These are phyloP conservation scores for Pemphredon lugubris DNA, from an alignment of 2,888 invertebrate genomes.

Conservation along the genomic window DNA sequence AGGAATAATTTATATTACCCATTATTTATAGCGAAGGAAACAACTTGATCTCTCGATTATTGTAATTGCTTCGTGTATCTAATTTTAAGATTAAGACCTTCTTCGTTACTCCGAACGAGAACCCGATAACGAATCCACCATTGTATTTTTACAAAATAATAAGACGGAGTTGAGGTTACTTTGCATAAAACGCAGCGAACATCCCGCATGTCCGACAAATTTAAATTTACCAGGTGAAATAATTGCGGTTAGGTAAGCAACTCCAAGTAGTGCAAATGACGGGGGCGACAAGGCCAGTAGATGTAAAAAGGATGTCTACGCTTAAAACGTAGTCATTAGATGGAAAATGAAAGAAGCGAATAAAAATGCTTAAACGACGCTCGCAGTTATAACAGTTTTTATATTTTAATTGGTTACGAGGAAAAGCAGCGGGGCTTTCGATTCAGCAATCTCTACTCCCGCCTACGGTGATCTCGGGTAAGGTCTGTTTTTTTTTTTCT, in stretches of 20 bases:
- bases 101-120: neutral
- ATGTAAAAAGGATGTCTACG: conserved; percentile 47
- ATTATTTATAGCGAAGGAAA: too few species aligned
- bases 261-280: conserved; percentile 44
- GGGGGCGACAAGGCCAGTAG: conserved; percentile 64
- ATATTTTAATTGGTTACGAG: conserved; percentile 50
- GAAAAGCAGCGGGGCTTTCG: conserved; percentile 33
- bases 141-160: conserved; percentile 24
- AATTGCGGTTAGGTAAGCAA: conserved; percentile 58
- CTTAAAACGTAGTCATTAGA: conserved; percentile 63
- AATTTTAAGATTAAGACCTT: too few species aligned
- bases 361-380: conserved; percentile 57
- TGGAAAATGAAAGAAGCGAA: conserved; percentile 31
- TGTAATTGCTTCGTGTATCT: too few species aligned
- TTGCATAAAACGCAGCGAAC: conserved; percentile 30
- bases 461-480: neutral
- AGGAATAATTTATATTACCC: too few species aligned
- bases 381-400: conserved; percentile 20
- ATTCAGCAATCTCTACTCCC: conserved; percentile 28
- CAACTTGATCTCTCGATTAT: too few species aligned
- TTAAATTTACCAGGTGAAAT: conserved; percentile 43
- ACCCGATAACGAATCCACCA: neutral
- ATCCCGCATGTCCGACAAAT: conserved; percentile 21
- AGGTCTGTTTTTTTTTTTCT: conserved; percentile 9
- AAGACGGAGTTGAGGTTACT: conserved; percentile 23